Evolutionary conservation across 2,113 vertebrate genomes (phyloP).

Genomic region (Columba janthina): DNA sequence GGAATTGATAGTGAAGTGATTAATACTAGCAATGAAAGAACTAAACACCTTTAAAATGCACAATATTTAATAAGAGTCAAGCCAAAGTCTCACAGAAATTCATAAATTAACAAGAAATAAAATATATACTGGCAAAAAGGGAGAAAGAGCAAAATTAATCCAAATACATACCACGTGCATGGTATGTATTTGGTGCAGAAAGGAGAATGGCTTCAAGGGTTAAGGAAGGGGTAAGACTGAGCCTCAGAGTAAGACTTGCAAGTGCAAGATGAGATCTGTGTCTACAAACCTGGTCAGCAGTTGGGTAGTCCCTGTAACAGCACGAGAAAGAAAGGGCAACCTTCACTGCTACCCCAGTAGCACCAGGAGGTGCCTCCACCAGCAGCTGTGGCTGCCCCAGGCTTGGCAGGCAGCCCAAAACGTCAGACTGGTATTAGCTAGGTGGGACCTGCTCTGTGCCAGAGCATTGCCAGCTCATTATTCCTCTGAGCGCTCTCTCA

Average conservation of each 20-base stretch:
- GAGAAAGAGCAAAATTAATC: constrained; percentile 1
- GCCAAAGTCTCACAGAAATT: constrained; percentile 60
- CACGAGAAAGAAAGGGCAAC: not conserved
- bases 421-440: not conserved
- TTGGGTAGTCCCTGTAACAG: not conserved
- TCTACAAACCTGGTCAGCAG: not conserved
- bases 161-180: not conserved
- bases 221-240: not conserved
- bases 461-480: not conserved
- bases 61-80: constrained; percentile 68
- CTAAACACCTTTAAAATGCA: constrained; percentile 72
- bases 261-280: not conserved
- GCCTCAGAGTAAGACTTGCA: not conserved
- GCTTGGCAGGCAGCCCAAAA: not conserved
- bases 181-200: no score
- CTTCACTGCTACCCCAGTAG: not conserved
- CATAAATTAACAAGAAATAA: constrained; percentile 70
- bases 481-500: not conserved
- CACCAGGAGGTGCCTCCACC: not conserved
- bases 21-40: constrained; percentile 72
- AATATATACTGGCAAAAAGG: not conserved
- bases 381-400: not conserved
- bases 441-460: rapidly evolving
- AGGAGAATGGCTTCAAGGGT: not conserved
- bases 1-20: constrained; percentile 70